Percentiles rank a stretch among this genome's conserved stretches.
phyloP scores from a whole-genome alignment of 2,888 invertebrate species.

The Linnaemya vulpina region DNA sequence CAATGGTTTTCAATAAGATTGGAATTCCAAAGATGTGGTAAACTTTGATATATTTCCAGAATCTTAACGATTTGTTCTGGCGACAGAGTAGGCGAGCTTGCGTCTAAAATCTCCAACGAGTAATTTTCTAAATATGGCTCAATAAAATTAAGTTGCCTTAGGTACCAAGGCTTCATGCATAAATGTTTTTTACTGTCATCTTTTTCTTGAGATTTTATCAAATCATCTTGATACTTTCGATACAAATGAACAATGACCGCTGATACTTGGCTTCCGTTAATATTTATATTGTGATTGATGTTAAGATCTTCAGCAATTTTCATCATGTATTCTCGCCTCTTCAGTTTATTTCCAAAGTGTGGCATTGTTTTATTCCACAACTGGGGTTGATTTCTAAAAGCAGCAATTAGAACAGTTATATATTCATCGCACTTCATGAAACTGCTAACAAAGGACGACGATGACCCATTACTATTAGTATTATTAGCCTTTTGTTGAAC shows the following conservation, averaged over 20 bases:
- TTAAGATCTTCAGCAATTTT: conserved; percentile 57
- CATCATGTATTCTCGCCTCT: conserved; percentile 54
- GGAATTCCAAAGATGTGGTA: conserved; percentile 64
- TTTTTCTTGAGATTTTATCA: conserved; percentile 40
- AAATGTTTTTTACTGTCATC: conserved; percentile 31
- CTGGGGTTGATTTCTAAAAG: conserved; percentile 51
- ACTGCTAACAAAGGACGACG: conserved; percentile 48
- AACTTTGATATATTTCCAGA: conserved; percentile 51
- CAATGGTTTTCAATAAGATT: conserved; percentile 66
- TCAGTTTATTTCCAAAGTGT: conserved; percentile 47
- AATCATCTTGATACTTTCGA: conserved; percentile 56
- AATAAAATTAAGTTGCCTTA: conserved; percentile 54
- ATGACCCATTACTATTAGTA: conserved; percentile 36
- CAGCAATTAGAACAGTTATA: conserved; percentile 53
- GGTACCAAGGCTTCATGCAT: conserved; percentile 50
- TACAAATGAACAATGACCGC: conserved; percentile 54
- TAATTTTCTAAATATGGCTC: conserved; percentile 58
- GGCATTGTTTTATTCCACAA: conserved; percentile 64
- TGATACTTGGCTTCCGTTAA: conserved; percentile 56
- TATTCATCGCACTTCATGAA: conserved; percentile 62
- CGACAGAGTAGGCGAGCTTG: conserved; percentile 32
- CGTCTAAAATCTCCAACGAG: conserved; percentile 48
- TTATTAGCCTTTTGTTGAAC: conserved; percentile 16
- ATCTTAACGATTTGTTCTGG: conserved; percentile 53
- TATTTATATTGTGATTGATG: conserved; percentile 49